A percentile compares a stretch with the other conserved stretches of the same genome.
Conservation (phyloP, 2,113 vertebrate genomes). For the Myrmecophaga tridactyla region DNA sequence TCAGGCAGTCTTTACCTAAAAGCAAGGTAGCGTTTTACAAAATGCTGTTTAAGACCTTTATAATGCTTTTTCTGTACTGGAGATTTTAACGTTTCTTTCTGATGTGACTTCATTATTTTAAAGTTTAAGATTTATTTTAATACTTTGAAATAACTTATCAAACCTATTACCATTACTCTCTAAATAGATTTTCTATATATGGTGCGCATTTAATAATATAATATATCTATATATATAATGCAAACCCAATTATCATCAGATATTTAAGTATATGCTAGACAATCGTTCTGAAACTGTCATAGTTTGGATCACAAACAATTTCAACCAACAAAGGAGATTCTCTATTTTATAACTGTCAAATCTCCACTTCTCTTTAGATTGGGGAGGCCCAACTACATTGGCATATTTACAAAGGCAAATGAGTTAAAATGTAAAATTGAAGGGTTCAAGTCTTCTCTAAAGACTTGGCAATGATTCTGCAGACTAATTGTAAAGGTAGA, state of each 20-base stretch:
- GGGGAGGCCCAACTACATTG: neutral
- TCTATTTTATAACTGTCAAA: neutral
- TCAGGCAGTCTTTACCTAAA: neutral
- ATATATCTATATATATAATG: neutral
- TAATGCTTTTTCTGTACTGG: neutral
- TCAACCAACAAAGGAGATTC: neutral
- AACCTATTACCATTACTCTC: neutral
- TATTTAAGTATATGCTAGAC: neutral
- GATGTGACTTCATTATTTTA: neutral
- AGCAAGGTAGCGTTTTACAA: neutral
- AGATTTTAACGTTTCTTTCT: conserved; percentile 4
- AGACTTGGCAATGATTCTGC: neutral
- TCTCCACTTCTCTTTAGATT: conserved; percentile 16
- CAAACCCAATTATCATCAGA: conserved; percentile 13
- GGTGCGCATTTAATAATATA: neutral
- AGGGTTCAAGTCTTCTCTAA: conserved; percentile 3
- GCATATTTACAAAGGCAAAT: neutral
- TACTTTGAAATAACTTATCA: neutral
- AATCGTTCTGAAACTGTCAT: neutral
- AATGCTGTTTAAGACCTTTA: neutral
- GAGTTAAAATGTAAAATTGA: conserved; percentile 11
- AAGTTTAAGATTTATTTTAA: conserved; percentile 12
- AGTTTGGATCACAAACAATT: neutral
- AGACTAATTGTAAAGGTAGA: conserved; percentile 7
- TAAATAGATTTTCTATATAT: conserved; percentile 20